Conservation (phyloP, 2,113 vertebrate genomes). For the Lasiurus cinereus region DNA sequence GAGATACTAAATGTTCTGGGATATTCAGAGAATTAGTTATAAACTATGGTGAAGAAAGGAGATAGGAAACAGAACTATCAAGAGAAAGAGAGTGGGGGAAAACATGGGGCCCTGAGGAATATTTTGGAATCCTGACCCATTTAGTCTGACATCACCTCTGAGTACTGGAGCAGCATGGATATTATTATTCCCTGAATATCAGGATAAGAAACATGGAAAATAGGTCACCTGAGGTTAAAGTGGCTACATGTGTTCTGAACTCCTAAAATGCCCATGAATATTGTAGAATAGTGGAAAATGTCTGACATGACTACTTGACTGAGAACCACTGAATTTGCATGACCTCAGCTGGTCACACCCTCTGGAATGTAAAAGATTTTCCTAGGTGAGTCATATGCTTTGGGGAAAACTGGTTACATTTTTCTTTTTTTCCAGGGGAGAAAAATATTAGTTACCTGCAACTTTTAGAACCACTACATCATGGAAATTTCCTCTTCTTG, state of each 20-base stretch:
- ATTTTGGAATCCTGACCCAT: neutral
- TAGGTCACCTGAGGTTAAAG: neutral
- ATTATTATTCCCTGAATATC: neutral
- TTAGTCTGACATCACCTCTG: neutral
- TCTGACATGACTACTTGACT: neutral
- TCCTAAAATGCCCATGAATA: neutral
- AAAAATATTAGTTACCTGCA: neutral
- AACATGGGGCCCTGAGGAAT: neutral
- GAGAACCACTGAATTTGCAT: neutral
- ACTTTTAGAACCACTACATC: neutral
- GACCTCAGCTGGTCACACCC: neutral
- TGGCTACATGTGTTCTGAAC: neutral
- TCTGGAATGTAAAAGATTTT: neutral
- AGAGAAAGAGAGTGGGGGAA: neutral
- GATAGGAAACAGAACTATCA: neutral
- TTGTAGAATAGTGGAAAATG: neutral
- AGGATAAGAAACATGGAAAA: neutral
- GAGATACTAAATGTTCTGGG: neutral
- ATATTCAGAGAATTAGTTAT: neutral
- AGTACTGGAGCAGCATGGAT: neutral
- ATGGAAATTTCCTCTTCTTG: slow-evolving; percentile 25
- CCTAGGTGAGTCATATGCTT: neutral
- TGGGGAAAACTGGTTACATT: neutral
- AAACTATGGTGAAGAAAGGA: neutral
- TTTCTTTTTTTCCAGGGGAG: neutral